These are phyloP conservation scores for Neria commutata DNA, from an alignment of 2,888 invertebrate species.

Conservation along the genomic window DNA sequence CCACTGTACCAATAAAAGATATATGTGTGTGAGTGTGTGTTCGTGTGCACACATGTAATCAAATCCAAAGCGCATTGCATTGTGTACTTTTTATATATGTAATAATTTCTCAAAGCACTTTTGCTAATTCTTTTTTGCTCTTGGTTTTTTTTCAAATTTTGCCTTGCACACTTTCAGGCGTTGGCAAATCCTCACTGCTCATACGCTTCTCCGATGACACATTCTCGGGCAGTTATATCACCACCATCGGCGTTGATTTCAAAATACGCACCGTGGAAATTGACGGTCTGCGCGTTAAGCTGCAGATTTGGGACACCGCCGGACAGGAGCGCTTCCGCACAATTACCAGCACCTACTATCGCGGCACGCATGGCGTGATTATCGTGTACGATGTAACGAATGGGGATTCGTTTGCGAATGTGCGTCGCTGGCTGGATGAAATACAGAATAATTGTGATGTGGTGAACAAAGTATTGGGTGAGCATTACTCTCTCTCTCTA, in stretches of 20 bases:
- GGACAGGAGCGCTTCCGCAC: constrained; percentile 97
- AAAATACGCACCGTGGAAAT: constrained; percentile 96
- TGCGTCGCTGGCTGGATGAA: constrained; percentile 98
- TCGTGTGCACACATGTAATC: too few species aligned
- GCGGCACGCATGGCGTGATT: constrained; percentile 99
- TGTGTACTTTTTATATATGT: too few species aligned
- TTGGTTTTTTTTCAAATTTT: background rate
- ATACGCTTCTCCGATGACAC: constrained; percentile 98
- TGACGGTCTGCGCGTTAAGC: constrained; percentile 87
- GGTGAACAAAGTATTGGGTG: constrained; percentile 96
- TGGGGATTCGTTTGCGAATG: constrained; percentile 98
- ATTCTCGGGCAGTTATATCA: constrained; percentile 97
- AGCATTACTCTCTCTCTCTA: constrained; percentile 33
- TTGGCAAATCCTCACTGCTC: constrained; percentile 97
- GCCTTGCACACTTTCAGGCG: constrained; percentile 70
- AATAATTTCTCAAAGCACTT: too few species aligned
- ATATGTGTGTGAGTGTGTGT: too few species aligned
- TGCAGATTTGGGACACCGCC: constrained; percentile 98
- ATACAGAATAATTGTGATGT: constrained; percentile 99
- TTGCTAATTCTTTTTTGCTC: background rate
- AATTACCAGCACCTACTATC: constrained; percentile 98
- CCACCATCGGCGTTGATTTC: constrained; percentile 99
- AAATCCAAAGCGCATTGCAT: too few species aligned
- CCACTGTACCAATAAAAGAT: too few species aligned
- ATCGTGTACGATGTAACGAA: constrained; percentile 99